These are phyloP conservation scores for Larimichthys polyactis DNA, from an alignment of 2,113 vertebrate species.

Conservation along the genomic window DNA sequence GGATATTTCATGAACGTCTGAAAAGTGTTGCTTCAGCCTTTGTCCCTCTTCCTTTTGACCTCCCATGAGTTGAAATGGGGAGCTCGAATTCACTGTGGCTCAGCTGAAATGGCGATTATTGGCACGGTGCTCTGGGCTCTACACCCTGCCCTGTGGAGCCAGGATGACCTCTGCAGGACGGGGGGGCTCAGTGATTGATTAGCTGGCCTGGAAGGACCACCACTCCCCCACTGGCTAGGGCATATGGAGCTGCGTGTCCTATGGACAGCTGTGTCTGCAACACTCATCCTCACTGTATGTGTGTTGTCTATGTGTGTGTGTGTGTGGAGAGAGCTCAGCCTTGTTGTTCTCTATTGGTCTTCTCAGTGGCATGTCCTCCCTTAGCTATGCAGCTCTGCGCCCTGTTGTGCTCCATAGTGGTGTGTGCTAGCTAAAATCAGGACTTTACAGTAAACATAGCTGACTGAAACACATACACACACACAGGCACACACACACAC, in stretches of 20 bases:
- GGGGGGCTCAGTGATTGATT: conserved; percentile 82
- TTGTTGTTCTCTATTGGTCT: conserved; percentile 27
- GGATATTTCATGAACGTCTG: not conserved
- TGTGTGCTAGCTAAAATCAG: not conserved
- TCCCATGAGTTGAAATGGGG: conserved; percentile 37
- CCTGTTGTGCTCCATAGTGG: not conserved
- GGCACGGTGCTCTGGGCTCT: conserved; percentile 68
- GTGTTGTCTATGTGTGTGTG: conserved; percentile 33
- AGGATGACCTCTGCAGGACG: conserved; percentile 68
- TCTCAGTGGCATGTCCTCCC: conserved; percentile 10
- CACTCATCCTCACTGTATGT: conserved; percentile 50
- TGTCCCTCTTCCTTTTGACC: conserved; percentile 42
- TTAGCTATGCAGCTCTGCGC: conserved; percentile 3
- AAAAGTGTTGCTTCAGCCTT: conserved; percentile 10
- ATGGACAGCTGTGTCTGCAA: conserved; percentile 75
- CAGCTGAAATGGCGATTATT: conserved; percentile 72
- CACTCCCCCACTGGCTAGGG: conserved; percentile 75
- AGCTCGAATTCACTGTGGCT: conserved; percentile 59
- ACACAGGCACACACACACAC: too few species aligned
- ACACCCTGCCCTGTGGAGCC: conserved; percentile 71
- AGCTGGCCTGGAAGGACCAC: conserved; percentile 72
- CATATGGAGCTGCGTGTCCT: conserved; percentile 80
- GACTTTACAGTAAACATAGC: not conserved
- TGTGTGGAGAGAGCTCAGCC: not conserved
- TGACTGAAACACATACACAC: not conserved